phyloP scores from a whole-genome alignment of 2,113 vertebrate species.

The Sorex araneus region DNA sequence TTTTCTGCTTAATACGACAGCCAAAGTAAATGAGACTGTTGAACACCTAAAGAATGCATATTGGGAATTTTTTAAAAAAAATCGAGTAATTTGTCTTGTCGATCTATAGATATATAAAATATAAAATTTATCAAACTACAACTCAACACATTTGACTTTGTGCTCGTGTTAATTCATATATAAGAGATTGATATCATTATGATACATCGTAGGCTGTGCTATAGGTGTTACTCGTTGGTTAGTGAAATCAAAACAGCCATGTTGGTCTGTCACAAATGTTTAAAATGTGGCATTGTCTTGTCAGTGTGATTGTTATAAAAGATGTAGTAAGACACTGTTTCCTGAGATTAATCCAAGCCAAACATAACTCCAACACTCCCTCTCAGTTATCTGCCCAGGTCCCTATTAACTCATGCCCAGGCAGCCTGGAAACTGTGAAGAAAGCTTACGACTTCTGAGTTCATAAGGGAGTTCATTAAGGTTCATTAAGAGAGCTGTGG shows the following conservation, averaged over 20 bases:
- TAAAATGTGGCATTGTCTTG: conserved; percentile 60
- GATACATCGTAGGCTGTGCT: background rate
- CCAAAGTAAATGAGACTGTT: conserved; percentile 66
- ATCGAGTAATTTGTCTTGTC: conserved; percentile 45
- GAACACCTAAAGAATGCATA: conserved; percentile 25
- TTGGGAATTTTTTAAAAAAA: conserved; percentile 42
- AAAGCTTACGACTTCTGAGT: conserved; percentile 26
- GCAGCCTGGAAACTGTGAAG: background rate
- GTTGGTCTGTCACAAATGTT: conserved; percentile 49
- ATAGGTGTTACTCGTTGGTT: background rate
- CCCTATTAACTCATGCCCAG: conserved; percentile 29
- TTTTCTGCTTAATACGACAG: conserved; percentile 41
- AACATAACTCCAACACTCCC: conserved; percentile 31
- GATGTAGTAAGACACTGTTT: conserved; percentile 19
- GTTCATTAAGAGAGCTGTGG: background rate
- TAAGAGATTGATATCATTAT: conserved; percentile 41
- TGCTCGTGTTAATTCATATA: conserved; percentile 42
- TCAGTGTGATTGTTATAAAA: conserved; percentile 56
- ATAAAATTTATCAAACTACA: conserved; percentile 44
- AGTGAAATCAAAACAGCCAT: conserved; percentile 56
- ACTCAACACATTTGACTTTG: conserved; percentile 27
- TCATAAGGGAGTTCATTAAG: background rate
- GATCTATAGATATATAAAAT: background rate
- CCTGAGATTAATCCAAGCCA: conserved; percentile 16
- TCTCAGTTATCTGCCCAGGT: conserved; percentile 28